These are phyloP conservation scores for Stictonetta naevosa DNA, from an alignment of 2,113 vertebrate genomes.

Conservation along the genomic window DNA sequence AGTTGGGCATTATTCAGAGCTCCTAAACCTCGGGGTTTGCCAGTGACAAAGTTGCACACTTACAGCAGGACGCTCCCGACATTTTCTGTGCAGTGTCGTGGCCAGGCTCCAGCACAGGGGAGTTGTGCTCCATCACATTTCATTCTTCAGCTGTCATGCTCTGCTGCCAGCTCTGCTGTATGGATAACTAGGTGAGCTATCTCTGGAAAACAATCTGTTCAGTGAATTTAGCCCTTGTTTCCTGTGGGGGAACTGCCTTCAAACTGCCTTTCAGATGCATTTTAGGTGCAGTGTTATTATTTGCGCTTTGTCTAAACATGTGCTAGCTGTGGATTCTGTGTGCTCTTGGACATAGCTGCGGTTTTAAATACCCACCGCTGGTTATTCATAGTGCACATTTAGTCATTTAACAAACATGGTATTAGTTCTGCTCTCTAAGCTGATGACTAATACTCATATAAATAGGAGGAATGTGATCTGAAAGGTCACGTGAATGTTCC, in stretches of 20 bases:
- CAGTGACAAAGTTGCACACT: constrained; percentile 11
- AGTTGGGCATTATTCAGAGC: constrained; percentile 19
- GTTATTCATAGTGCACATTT: constrained; percentile 57
- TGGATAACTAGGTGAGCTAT: constrained; percentile 28
- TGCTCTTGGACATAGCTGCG: constrained; percentile 25
- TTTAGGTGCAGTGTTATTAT: neutral
- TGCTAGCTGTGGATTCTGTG: constrained; percentile 3
- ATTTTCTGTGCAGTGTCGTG: neutral
- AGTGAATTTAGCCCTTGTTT: neutral
- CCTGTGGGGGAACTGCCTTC: neutral
- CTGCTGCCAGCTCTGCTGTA: constrained; percentile 4
- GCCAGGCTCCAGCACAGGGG: neutral
- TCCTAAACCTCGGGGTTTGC: neutral
- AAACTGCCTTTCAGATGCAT: neutral
- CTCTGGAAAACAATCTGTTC: neutral
- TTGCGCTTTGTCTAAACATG: neutral
- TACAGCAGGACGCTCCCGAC: neutral
- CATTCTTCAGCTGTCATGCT: neutral
- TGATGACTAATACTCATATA: constrained; percentile 66
- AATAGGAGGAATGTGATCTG: constrained; percentile 68
- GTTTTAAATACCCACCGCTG: constrained; percentile 21
- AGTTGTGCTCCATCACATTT: neutral
- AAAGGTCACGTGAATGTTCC: constrained; percentile 62
- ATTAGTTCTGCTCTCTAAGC: constrained; percentile 58
- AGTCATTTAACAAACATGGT: constrained; percentile 67